Base-by-base conservation (phyloP, 2,888 invertebrate species). In the Druceiella hillmani region DNA sequence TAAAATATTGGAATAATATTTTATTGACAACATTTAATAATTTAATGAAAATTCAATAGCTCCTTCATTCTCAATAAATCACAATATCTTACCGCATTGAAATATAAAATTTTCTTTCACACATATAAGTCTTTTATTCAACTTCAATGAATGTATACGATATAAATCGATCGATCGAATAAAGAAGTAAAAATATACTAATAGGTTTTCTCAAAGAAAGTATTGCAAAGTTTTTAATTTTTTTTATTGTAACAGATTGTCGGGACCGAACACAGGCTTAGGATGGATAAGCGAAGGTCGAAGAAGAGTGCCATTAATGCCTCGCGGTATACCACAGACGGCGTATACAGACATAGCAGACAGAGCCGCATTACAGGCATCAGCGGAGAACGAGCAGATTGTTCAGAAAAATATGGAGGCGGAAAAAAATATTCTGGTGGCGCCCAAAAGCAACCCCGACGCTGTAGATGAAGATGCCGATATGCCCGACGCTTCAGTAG, bases 221-320 rank as follows among this genome's bases (percentile, higher is more conserved):
- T n/a, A n/a, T n/a, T n/a, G n/a, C n/a, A n/a, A n/a, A n/a, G n/a
- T n/a, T n/a, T n/a, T n/a, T n/a, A n/a, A n/a, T n/a, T n/a, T n/a
- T n/a, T n/a, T 31, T 36, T 34, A 9, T 40, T 33, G 41, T 50
- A 50, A 38, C 56, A 80, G 79, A 55, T 67, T 82, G 54, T 74
- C 76, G 52, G 83, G 83, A 29, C 79, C 80, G 33, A 78, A 79
- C 56, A 80, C 81, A 41, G 72, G 74, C 41, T 69, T 76, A 51
- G 86, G 87, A 65, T 93, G 93, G 93, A 79, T 85, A 46, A 78
- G 86, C 50, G 93, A 93, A 64, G 93, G 93, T 9, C 76, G 91
- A 22, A 75, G 93, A 51, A 66, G 82, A 43, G 80, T 90, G 52
- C 91, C 93, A 2, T 66, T 92, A 30, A 69, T 93, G 65, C 87